A percentile compares a stretch with the other conserved stretches of the same genome.
Evolutionary conservation across 2,888 invertebrate genomes (phyloP).

Genomic region (Diarsia mendica): DNA sequence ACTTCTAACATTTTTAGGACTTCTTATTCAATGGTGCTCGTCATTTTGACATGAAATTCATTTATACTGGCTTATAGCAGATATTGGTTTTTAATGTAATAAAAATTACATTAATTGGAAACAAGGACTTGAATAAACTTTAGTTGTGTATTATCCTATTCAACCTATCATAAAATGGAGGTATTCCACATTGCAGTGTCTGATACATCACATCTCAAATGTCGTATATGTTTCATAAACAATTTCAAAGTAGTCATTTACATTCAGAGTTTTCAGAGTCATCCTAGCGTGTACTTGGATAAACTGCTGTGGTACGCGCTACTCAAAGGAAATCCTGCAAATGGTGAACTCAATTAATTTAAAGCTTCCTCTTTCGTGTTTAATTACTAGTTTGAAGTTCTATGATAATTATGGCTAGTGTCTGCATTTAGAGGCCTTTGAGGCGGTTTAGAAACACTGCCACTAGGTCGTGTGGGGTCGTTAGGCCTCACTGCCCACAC

Average conservation of each 20-base stretch:
- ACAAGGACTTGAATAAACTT: background rate
- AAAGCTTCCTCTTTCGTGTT: background rate
- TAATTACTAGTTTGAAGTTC: background rate
- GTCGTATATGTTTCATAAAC: constrained; percentile 4
- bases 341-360: constrained; percentile 2
- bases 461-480: too few species aligned
- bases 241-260: constrained; percentile 36
- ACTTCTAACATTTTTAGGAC: background rate
- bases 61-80: background rate
- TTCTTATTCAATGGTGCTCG: background rate
- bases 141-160: background rate
- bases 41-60: background rate
- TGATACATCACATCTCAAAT: background rate
- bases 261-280: constrained; percentile 20
- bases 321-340: constrained; percentile 36
- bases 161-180: background rate
- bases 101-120: background rate
- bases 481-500: too few species aligned
- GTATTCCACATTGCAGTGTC: too few species aligned
- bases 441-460: too few species aligned
- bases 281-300: constrained; percentile 1
- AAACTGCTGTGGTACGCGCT: constrained; percentile 1
- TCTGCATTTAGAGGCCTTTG: background rate
- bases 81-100: background rate
- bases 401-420: background rate